Evolutionary conservation across 2,113 vertebrate species (phyloP).

Genomic region (Spheniscus mendiculus): DNA sequence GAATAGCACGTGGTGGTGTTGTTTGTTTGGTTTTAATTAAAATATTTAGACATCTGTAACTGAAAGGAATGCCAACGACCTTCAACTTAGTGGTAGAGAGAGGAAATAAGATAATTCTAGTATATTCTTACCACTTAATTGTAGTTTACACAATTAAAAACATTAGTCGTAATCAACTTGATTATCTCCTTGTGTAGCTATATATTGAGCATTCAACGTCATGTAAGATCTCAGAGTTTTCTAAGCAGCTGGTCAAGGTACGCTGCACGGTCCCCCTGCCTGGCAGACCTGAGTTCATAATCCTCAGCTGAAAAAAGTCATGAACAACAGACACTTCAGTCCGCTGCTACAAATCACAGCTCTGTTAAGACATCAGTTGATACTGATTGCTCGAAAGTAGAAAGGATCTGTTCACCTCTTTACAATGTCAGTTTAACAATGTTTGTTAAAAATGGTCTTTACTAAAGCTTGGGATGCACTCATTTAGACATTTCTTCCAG

Average conservation of each 20-base stretch:
- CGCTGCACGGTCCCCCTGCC: not conserved
- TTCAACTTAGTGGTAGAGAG: not conserved
- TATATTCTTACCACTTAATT: constrained; percentile 20
- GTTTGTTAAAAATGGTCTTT: constrained; percentile 42
- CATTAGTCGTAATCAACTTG: not conserved
- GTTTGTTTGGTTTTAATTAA: not conserved
- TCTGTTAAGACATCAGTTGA: not conserved
- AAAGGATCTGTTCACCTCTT: constrained; percentile 46
- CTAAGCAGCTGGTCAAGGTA: not conserved
- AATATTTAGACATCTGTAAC: not conserved
- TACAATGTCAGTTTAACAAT: constrained; percentile 4
- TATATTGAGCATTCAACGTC: not conserved
- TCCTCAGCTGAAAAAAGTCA: not conserved
- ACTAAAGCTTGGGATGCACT: not conserved
- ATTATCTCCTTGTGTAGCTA: not conserved
- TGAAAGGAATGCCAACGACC: not conserved
- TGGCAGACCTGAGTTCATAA: not conserved
- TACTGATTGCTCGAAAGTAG: not conserved
- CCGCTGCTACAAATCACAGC: not conserved
- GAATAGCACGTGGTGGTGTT: not conserved
- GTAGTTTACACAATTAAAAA: constrained; percentile 22
- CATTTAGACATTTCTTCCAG: constrained; percentile 20
- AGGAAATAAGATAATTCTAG: not conserved
- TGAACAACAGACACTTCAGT: constrained; percentile 1
- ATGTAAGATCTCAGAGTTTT: not conserved